Evolutionary conservation across 2,113 vertebrate genomes (phyloP).

Genomic region (Pterocles burchelli): DNA sequence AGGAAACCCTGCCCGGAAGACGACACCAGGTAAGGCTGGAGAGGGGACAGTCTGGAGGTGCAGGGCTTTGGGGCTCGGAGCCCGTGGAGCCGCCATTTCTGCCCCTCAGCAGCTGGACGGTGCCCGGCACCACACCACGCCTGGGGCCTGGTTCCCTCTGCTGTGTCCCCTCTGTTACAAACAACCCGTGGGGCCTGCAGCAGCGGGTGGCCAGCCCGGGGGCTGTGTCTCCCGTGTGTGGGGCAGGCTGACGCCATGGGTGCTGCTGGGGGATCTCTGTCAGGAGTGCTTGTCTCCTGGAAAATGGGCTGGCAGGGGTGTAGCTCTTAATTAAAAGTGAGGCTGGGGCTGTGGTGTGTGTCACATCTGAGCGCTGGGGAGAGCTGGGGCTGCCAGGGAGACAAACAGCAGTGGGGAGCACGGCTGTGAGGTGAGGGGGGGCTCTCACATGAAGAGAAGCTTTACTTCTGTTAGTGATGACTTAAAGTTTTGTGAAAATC

Average conservation of each 20-base stretch:
- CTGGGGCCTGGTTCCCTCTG: neutral
- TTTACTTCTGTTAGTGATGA: neutral
- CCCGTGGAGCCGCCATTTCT: accelerated
- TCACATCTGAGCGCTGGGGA: neutral
- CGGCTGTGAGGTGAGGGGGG: neutral
- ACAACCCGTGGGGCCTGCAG: accelerated
- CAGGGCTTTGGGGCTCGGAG: neutral
- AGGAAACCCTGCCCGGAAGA: neutral
- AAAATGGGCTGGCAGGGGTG: neutral
- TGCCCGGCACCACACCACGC: neutral
- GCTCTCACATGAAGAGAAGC: neutral
- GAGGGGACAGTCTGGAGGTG: neutral
- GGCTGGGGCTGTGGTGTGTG: neutral
- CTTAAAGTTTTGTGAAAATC: neutral
- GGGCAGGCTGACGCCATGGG: neutral
- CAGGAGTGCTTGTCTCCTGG: neutral
- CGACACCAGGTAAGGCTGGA: neutral
- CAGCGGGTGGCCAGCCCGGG: accelerated
- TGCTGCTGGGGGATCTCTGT: neutral
- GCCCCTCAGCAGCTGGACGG: neutral
- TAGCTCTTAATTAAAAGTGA: accelerated
- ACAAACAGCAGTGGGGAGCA: neutral
- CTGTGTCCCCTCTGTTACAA: neutral
- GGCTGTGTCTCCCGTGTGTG: accelerated
- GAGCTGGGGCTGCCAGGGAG: neutral